Conservation (phyloP, 2,113 vertebrate species). For the Jaculus jaculus region DNA sequence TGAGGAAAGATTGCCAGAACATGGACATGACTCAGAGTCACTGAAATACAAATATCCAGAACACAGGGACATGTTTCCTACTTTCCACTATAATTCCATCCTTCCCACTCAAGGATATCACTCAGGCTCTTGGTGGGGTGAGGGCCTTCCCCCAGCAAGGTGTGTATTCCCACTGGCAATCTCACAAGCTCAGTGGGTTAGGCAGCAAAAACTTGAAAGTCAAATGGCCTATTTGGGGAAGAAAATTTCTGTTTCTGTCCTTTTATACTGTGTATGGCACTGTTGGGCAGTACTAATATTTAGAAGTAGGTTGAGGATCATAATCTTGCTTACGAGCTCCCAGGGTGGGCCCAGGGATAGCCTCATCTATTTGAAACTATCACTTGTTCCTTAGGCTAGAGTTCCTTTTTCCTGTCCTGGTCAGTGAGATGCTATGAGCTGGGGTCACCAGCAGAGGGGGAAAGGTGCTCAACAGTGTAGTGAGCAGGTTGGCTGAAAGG, state of each 20-base stretch:
- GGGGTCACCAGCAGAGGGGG: constrained; percentile 59
- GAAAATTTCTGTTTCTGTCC: too few species aligned
- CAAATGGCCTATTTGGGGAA: not conserved
- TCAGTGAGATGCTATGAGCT: not conserved
- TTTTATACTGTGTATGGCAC: rapidly evolving
- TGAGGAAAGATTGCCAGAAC: not conserved
- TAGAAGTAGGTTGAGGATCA: not conserved
- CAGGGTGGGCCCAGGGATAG: not conserved
- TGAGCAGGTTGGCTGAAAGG: rapidly evolving
- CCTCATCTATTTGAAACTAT: not conserved
- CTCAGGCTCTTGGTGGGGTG: not conserved
- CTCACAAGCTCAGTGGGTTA: rapidly evolving
- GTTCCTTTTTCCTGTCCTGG: not conserved
- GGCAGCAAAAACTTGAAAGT: not conserved
- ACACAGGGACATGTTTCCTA: rapidly evolving
- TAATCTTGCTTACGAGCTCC: not conserved
- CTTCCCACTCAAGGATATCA: rapidly evolving
- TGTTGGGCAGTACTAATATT: not conserved
- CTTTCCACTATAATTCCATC: not conserved
- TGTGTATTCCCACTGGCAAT: not conserved
- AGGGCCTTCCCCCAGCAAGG: too few species aligned
- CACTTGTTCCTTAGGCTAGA: not conserved
- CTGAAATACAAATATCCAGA: not conserved
- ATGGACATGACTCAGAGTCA: not conserved
- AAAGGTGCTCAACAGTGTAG: not conserved